Base-by-base conservation (phyloP, 2,888 invertebrate genomes). In the Eulithis testata region DNA sequence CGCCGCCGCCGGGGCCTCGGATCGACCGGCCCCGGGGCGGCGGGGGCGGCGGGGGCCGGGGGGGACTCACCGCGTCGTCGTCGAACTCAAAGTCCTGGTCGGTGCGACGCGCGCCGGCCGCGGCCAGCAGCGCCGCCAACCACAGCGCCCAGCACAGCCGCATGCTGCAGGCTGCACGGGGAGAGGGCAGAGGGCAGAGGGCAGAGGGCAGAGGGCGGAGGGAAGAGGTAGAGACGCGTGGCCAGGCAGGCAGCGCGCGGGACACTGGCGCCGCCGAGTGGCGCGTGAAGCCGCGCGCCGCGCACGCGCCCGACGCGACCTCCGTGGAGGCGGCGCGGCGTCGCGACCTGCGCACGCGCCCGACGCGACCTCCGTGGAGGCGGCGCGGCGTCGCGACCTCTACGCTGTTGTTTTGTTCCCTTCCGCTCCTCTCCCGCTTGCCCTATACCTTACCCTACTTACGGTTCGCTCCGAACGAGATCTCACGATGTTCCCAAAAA, bases 31-130 rank as follows among this genome's bases (percentile, higher is more conserved):
- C n/a, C n/a, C n/a, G n/a, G n/a, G 64, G 55, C 60, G 14, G 47
- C 45, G 52, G n/a, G 9, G 4, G 31, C n/a, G n/a, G n/a, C n/a
- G 11, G 11, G 60, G 36, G 21, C 2, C 14, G 44, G 44, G 2
- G 2, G n/a, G 47, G 11, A 49, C 81, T 85, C 80, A 89, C 90
- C 86, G 84, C 81, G 60, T 85, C 86, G 74, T 91, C 91, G 77
- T 87, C 90, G 83, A 91, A 91, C 83, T 91, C 91, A 84, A 91
- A 91, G 86, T 91, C 91, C 73, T 85, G 85, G 76, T 89, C 90
- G 67, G 75, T 56, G 80, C 76, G 66, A 76, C 78, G 64, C 81
- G 79, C 76, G 71, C 75, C 75, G 74, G 80, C 60, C 21, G 50
- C 52, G 11, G 40, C 75, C 75, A 79, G 70, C 76, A 82, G 77